Evolutionary conservation across 2,113 vertebrate species (phyloP).

Genomic region (Eonycteris spelaea): DNA sequence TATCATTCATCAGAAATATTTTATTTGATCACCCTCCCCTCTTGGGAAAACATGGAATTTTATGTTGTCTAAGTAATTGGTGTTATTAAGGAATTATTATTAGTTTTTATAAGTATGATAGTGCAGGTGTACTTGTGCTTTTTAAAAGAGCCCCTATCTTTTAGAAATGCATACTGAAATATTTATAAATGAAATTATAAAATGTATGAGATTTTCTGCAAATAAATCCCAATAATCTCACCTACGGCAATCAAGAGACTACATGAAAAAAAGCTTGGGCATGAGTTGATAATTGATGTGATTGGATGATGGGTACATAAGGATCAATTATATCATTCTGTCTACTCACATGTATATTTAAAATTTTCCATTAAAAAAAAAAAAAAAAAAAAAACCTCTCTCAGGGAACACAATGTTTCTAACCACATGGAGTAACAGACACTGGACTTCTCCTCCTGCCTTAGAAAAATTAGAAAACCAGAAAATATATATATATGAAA

Average conservation of each 20-base stretch:
- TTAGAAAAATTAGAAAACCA: conserved; percentile 21
- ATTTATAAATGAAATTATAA: conserved; percentile 7
- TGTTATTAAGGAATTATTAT: not conserved
- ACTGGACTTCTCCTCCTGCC: not conserved
- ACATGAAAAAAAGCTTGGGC: not conserved
- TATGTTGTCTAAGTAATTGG: not conserved
- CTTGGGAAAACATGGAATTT: not conserved
- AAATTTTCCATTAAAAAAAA: conserved; percentile 6
- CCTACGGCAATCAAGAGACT: not conserved
- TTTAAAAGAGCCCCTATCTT: conserved; percentile 1
- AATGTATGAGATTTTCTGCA: not conserved
- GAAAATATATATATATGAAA: not conserved
- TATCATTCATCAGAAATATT: not conserved
- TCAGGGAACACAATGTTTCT: not conserved
- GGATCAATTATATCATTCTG: not conserved
- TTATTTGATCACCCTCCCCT: not conserved
- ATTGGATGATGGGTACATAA: not conserved
- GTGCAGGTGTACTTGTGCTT: not conserved
- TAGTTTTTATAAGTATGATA: not conserved
- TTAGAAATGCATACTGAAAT: conserved; percentile 26
- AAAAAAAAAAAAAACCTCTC: not conserved
- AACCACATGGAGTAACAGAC: not conserved
- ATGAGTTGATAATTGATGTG: not conserved
- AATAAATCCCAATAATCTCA: not conserved
- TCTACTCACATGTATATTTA: not conserved